Evolutionary conservation across 2,888 invertebrate genomes (phyloP).

Genomic region (Argynnis bischoffii): DNA sequence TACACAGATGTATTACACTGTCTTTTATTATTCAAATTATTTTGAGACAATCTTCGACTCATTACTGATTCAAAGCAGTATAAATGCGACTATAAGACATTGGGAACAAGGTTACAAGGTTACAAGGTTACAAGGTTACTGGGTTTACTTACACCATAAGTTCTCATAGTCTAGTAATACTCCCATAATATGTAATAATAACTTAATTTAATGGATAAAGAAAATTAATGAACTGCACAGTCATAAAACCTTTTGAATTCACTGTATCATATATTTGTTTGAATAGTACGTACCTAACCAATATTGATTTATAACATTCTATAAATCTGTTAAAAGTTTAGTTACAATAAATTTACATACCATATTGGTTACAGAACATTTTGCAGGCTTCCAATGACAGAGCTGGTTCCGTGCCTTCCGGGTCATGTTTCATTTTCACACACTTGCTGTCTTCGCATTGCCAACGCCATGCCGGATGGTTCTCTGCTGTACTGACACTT

Average conservation of each 20-base stretch:
- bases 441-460: slow-evolving; percentile 80
- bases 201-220: no score
- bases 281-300: no score
- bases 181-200: no score
- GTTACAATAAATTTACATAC: slow-evolving; percentile 44
- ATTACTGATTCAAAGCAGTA: slow-evolving; percentile 10
- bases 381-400: slow-evolving; percentile 84
- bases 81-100: slow-evolving; percentile 1
- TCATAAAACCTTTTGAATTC: no score
- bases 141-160: no score
- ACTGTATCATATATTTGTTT: no score
- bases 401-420: slow-evolving; percentile 56
- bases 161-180: no score
- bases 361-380: slow-evolving; percentile 83
- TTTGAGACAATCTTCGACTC: not conserved
- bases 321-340: no score
- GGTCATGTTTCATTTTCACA: slow-evolving; percentile 66
- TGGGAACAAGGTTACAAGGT: not conserved
- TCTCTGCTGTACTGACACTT: slow-evolving; percentile 55
- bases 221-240: no score
- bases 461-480: slow-evolving; percentile 76
- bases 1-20: no score
- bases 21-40: slow-evolving; percentile 5
- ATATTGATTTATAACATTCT: no score
- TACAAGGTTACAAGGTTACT: slow-evolving; percentile 4